A percentile compares a stretch with the other conserved stretches of the same genome.
Evolutionary conservation across 1,140 invertebrate species (phyloP).

Genomic region (Penaeus vannamei): DNA sequence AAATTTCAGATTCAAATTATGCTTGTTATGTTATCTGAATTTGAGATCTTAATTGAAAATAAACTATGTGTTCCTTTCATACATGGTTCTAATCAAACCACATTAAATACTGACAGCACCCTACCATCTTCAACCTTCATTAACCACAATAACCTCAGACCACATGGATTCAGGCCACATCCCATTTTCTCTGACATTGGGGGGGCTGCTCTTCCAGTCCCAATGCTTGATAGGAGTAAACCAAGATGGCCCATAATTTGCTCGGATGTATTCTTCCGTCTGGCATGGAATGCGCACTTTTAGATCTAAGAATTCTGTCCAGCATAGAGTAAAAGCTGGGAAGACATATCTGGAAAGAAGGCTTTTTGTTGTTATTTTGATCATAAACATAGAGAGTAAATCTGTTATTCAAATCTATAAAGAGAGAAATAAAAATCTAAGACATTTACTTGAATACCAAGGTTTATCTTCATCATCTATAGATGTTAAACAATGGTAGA

Average conservation of each 20-base stretch:
- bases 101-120: too few relatives aligned
- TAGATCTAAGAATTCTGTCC: slow-evolving; percentile 76
- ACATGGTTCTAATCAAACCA: too few relatives aligned
- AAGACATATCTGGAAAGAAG: slow-evolving; percentile 75
- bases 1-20: too few relatives aligned
- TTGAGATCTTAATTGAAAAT: too few relatives aligned
- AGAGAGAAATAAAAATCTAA: not conserved
- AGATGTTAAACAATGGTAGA: not conserved
- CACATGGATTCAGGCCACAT: slow-evolving; percentile 75
- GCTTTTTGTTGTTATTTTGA: slow-evolving; percentile 35
- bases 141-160: slow-evolving; percentile 73
- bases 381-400: not conserved
- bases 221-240: slow-evolving; percentile 74
- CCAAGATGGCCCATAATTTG: slow-evolving; percentile 78
- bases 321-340: slow-evolving; percentile 76
- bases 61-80: too few relatives aligned
- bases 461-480: not conserved
- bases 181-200: slow-evolving; percentile 76
- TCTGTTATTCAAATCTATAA: not conserved
- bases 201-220: slow-evolving; percentile 78
- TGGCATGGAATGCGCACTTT: slow-evolving; percentile 77
- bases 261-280: slow-evolving; percentile 74
- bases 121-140: not conserved
- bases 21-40: too few relatives aligned
- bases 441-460: not conserved